Conservation (phyloP, 2,113 vertebrate species). For the Paralichthys olivaceus region DNA sequence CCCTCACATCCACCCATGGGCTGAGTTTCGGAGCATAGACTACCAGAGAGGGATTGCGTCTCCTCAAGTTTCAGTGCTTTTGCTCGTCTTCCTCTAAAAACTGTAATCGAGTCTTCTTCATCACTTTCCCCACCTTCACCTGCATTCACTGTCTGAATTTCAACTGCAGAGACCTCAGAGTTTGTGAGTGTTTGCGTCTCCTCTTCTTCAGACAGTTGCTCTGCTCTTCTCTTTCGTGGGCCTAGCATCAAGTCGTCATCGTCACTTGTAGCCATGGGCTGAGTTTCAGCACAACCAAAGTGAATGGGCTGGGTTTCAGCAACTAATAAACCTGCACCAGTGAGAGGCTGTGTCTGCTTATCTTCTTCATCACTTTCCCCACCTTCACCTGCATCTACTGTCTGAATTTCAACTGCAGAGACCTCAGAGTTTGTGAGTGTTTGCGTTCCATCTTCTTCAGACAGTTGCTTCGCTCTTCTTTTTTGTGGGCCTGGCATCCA, state of each 20-base stretch:
- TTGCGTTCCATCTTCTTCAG: constrained; percentile 32
- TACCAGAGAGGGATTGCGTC: constrained; percentile 1
- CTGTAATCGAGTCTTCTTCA: not conserved
- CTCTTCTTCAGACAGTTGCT: constrained; percentile 22
- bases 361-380: constrained; percentile 14
- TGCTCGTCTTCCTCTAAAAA: not conserved
- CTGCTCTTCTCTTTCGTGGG: constrained; percentile 10
- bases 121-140: constrained; percentile 5
- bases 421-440: not conserved
- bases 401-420: constrained; percentile 29
- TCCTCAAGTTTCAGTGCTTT: not conserved
- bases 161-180: not conserved
- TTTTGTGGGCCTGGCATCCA: not conserved
- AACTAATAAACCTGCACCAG: not conserved
- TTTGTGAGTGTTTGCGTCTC: not conserved
- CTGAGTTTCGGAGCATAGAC: constrained; percentile 29
- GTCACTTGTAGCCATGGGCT: constrained; percentile 19
- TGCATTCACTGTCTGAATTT: constrained; percentile 34
- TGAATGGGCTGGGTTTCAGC: constrained; percentile 37
- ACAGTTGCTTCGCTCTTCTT: constrained; percentile 18
- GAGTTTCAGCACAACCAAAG: not conserved
- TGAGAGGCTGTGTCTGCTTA: constrained; percentile 19
- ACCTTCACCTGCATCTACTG: constrained; percentile 1
- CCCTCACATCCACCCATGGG: constrained; percentile 1
- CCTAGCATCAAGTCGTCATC: not conserved